Conservation (phyloP, 1,140 invertebrate species). For the Sminthurinus signatus region DNA sequence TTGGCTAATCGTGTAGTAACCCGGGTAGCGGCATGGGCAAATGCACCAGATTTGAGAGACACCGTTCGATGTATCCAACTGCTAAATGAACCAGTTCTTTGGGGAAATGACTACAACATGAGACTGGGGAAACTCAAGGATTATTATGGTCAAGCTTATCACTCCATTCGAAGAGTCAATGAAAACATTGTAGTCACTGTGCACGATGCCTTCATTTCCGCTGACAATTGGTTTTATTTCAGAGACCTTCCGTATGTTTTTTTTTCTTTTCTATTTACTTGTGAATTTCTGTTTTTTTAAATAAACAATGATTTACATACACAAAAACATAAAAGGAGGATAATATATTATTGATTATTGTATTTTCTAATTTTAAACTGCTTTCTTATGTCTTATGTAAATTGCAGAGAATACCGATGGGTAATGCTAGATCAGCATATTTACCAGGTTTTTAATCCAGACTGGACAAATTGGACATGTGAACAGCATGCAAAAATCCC, state of each 20-base stretch:
- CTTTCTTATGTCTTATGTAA: too few species aligned
- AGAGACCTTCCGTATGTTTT: slow-evolving; percentile 24
- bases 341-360: too few species aligned
- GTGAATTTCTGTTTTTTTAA: too few species aligned
- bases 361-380: too few species aligned
- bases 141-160: slow-evolving; percentile 25
- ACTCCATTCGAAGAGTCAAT: slow-evolving; percentile 23
- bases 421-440: slow-evolving; percentile 27
- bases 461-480: slow-evolving; percentile 21
- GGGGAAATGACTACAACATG: slow-evolving; percentile 27
- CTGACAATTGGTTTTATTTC: slow-evolving; percentile 31
- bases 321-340: too few species aligned
- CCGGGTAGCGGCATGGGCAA: slow-evolving; percentile 15
- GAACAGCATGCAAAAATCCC: slow-evolving; percentile 18
- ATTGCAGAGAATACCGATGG: too few species aligned
- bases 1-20: too few species aligned
- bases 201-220: slow-evolving; percentile 34
- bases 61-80: slow-evolving; percentile 31
- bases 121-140: slow-evolving; percentile 22
- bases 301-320: too few species aligned
- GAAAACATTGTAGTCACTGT: slow-evolving; percentile 23
- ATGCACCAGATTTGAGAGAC: slow-evolving; percentile 25
- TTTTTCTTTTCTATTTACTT: too few species aligned
- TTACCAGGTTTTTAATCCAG: slow-evolving; percentile 26
- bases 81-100: slow-evolving; percentile 31